Evolutionary conservation across 2,113 vertebrate genomes (phyloP).

Genomic region (Drymodes brunneopygia): DNA sequence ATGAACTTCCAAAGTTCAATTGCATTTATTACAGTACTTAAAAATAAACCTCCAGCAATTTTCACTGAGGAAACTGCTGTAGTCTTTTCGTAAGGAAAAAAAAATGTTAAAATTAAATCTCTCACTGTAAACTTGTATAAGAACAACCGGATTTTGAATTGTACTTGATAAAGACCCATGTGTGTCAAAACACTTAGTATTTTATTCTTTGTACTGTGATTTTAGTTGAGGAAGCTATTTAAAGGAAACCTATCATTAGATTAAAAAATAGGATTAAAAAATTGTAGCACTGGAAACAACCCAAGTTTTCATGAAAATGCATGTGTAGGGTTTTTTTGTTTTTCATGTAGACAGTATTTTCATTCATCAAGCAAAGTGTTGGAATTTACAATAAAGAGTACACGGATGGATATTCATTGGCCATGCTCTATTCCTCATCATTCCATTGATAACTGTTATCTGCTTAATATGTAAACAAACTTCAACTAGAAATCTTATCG

Average conservation of each 20-base stretch:
- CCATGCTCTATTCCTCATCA: background rate
- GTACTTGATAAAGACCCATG: background rate
- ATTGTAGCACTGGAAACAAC: background rate
- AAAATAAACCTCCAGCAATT: slow-evolving; percentile 39
- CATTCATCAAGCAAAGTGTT: background rate
- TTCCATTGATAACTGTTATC: background rate
- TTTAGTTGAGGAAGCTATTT: background rate
- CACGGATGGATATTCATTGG: background rate
- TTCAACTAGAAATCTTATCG: background rate
- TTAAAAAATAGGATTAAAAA: background rate
- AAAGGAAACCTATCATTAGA: background rate
- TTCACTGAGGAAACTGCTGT: background rate
- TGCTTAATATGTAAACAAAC: background rate
- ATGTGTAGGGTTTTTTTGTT: background rate
- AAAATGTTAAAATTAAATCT: background rate
- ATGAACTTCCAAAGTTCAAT: slow-evolving; percentile 25
- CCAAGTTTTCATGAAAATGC: background rate
- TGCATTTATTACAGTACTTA: slow-evolving; percentile 43
- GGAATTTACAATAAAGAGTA: background rate
- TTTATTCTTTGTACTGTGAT: background rate
- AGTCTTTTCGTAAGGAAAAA: background rate
- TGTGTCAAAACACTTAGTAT: background rate
- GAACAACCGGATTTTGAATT: background rate
- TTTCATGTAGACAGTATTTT: background rate
- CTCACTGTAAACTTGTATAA: background rate